Conservation (phyloP, 2,888 invertebrate genomes). For the Diarsia mendica region DNA sequence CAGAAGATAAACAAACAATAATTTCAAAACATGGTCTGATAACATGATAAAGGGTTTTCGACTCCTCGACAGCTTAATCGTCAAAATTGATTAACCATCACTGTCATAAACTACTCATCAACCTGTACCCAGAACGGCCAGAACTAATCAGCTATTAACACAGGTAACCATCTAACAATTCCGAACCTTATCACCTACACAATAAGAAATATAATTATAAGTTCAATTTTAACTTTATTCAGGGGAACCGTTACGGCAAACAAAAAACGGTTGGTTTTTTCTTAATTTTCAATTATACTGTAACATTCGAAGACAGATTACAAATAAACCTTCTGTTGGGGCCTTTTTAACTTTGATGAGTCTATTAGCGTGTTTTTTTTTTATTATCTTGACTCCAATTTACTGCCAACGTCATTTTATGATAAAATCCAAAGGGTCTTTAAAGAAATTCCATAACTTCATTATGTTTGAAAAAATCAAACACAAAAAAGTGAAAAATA, state of each 20-base stretch:
- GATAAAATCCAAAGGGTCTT: too few species aligned
- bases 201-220: slow-evolving; percentile 22
- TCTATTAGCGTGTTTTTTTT: slow-evolving; percentile 10
- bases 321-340: neutral
- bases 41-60: slow-evolving; percentile 39
- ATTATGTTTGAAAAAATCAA: too few species aligned
- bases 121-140: slow-evolving; percentile 65
- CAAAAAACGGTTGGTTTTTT: slow-evolving; percentile 31
- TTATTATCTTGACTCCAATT: too few species aligned
- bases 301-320: slow-evolving; percentile 21
- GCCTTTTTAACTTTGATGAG: slow-evolving; percentile 7
- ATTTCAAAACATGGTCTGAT: neutral
- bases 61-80: slow-evolving; percentile 60
- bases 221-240: neutral
- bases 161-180: neutral
- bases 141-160: slow-evolving; percentile 66
- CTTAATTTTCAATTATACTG: slow-evolving; percentile 55
- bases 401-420: too few species aligned
- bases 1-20: neutral
- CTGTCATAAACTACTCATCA: slow-evolving; percentile 65
- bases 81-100: slow-evolving; percentile 65
- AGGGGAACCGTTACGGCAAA: slow-evolving; percentile 24
- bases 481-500: too few species aligned
- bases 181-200: slow-evolving; percentile 11
- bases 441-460: too few species aligned